Base-by-base conservation (phyloP, 2,888 invertebrate genomes). In the Trisateles emortualis region DNA sequence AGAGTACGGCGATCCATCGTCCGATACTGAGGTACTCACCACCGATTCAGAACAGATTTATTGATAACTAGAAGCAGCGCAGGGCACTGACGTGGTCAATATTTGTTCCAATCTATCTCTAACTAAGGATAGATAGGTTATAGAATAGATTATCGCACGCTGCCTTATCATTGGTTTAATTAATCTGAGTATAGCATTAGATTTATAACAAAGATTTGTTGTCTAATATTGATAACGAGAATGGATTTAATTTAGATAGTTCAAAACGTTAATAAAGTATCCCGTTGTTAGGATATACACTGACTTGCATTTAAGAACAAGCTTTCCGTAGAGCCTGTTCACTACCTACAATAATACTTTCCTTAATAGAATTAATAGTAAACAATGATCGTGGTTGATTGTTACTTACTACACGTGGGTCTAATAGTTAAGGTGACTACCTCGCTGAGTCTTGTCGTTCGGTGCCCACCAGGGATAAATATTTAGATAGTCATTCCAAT, bases 11-110 rank as follows among this genome's bases (percentile, higher is more conserved):
- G 79, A 81, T 81, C 72, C 68, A 64, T 64, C 47, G 68, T 17
- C 49, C 48, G 81, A 80, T 79, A 65, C 52, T 46, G 52, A 48
- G 39, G 57, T 33, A 44, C 62, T 58, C 68, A 64, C 65, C 61
- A 68, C 71, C 73, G 72, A 71, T 78, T 70, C 68, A 74, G 56
- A 65, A 69, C 64, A 60, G 70, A 73, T 69, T 49, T 49, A 50
- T 60, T 63, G 74, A 75, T 77, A 75, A 68, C 5, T 53, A 13
- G 14, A n/a, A n/a, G 26, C 8, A 26, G 16, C 36, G 52, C 38
- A 42, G 46, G 57, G 48, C 26, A 52, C 19, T 61, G 52, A 56
- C 52, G 48, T 51, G 40, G 30, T 35, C 35, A 22, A 30, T 24
- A 45, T 45, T 41, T 40, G 40, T 16, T 26, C 26, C n/a, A 22